Evolutionary conservation across 1,140 invertebrate species (phyloP).

Genomic region (Brachionus asplanchnoidis): DNA sequence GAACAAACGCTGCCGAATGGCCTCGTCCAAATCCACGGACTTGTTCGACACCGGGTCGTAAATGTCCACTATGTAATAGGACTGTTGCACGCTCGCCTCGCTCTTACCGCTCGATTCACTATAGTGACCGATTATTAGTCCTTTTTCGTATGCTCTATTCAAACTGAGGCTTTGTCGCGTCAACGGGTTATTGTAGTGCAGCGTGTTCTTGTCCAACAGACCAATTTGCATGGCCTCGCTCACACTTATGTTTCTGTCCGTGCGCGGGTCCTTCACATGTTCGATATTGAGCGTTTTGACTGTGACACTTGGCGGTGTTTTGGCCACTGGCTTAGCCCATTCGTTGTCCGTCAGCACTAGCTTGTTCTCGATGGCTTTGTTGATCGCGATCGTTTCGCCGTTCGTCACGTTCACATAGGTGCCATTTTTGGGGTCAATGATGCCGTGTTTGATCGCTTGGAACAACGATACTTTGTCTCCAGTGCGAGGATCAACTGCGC

Average conservation of each 20-base stretch:
- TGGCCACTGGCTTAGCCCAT: slow-evolving; percentile 60
- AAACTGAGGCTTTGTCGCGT: slow-evolving; percentile 49
- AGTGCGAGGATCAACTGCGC: slow-evolving; percentile 73
- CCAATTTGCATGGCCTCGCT: slow-evolving; percentile 72
- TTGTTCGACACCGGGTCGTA: slow-evolving; percentile 48
- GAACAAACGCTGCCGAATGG: slow-evolving; percentile 48
- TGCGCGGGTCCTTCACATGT: slow-evolving; percentile 69
- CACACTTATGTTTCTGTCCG: slow-evolving; percentile 68
- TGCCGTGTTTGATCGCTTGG: slow-evolving; percentile 75
- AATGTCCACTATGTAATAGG: slow-evolving; percentile 34
- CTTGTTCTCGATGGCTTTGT: slow-evolving; percentile 59
- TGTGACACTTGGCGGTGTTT: slow-evolving; percentile 40
- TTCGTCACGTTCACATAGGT: slow-evolving; percentile 69
- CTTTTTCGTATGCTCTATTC: slow-evolving; percentile 75
- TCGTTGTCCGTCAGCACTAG: slow-evolving; percentile 58
- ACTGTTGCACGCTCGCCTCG: neutral
- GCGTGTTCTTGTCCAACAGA: slow-evolving; percentile 68
- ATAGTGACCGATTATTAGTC: slow-evolving; percentile 61
- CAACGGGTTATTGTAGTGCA: slow-evolving; percentile 48
- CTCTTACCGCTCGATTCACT: neutral
- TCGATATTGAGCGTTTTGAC: slow-evolving; percentile 42
- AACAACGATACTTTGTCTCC: slow-evolving; percentile 72
- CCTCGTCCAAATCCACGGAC: slow-evolving; percentile 48
- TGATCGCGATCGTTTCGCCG: slow-evolving; percentile 62
- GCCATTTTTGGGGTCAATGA: slow-evolving; percentile 73